Base-by-base conservation (phyloP, 2,888 invertebrate genomes). In the Hesperia comma region DNA sequence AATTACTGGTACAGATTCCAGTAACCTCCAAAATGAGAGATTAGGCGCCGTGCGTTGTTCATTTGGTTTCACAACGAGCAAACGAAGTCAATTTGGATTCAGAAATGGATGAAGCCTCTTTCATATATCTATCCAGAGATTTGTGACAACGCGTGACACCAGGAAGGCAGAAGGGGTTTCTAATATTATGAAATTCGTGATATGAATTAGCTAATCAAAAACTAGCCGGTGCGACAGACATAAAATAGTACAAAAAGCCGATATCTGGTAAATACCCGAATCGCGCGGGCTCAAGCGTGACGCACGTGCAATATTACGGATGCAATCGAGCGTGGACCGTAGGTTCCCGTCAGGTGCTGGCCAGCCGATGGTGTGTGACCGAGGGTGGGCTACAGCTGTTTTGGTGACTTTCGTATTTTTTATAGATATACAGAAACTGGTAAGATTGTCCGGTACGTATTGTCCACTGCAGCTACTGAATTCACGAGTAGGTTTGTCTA, bases 261-360 rank as follows among this genome's bases (percentile, higher is more conserved):
- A 21, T 21, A 51, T 51, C 12, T 26, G 8, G 14, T 62, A 43
- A 32, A 17, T 37, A 43, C 54, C 62, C 40, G 6, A 43, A 43
- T 37, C 26, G 32, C 15, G 17, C 10, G 54, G 8, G 4, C 26
- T 21, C 12, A 5, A 56, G 51, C 49, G 57, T 51, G 63, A 66
- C 69, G 72, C 72, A 37, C 37, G 10, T 37, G 68, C 71, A 71
- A 70, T 71, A 68, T 71, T 75, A 68, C 26, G 41, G 72, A 70
- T 73, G 72, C 73, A 67, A 75, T 75, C 68, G 70, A 43, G 71
- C 75, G 72, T 75, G 63, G 69, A 74, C 70, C 70, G 63, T 67
- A 68, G 49, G 63, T 49, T 63, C 56, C 63, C 63, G 63, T 63
- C 63, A 63, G 63, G 63, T 63, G 63, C 57, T 56, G 40, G 26